A percentile compares a stretch with the other conserved stretches of the same genome.
Conservation (phyloP, 1,140 invertebrate genomes). For the Hylyphantes graminicola region DNA sequence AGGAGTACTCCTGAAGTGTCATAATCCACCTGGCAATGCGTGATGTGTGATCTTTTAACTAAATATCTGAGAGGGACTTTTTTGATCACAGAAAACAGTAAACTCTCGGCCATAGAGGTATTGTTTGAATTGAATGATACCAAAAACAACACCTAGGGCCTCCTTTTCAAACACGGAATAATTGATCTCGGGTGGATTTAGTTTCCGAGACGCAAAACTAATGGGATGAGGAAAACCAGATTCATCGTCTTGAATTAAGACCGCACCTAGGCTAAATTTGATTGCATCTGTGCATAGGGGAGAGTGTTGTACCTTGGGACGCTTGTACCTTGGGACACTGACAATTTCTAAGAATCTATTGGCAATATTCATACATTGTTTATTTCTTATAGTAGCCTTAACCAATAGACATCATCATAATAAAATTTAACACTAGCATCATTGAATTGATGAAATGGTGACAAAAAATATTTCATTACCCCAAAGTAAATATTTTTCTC, state of each 20-base stretch:
- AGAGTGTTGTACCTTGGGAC: no score
- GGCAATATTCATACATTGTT: no score
- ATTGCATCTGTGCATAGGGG: background rate
- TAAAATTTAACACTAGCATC: no score
- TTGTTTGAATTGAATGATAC: background rate
- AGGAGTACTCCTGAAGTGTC: background rate
- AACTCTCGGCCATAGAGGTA: background rate
- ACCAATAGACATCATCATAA: no score
- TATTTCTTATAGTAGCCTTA: no score
- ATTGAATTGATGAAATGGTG: no score
- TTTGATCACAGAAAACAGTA: background rate
- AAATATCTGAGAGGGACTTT: background rate
- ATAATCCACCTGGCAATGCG: background rate
- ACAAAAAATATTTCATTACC: no score
- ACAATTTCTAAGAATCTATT: no score
- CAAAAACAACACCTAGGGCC: background rate
- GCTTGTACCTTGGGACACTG: no score
- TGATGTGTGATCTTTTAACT: background rate
- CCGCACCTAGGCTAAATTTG: background rate
- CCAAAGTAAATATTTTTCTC: no score
- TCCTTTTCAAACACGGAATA: background rate
- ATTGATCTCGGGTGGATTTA: background rate
- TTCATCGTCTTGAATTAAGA: background rate
- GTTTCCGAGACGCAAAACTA: background rate
- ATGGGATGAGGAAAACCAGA: background rate